Base-by-base conservation (phyloP, 1,140 invertebrate genomes). In the Vanessa tameamea region DNA sequence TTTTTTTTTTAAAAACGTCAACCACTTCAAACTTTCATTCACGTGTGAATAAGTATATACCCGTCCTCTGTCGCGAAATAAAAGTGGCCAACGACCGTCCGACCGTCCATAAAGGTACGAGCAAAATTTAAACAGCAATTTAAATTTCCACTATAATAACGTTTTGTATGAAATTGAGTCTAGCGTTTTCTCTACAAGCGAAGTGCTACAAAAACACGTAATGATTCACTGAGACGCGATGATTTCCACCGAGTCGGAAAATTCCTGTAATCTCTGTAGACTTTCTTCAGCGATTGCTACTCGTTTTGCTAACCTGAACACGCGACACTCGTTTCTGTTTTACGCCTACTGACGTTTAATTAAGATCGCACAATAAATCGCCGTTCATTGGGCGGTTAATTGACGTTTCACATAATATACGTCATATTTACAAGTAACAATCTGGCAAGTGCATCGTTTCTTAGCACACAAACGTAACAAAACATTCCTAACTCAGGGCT, bases 171-270 rank as follows among this genome's bases (percentile, higher is more conserved):
- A 74, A 76, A 66, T 78, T 55, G 57, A 75, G 69, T 65, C 53
- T 16, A 79, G 72, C 78, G 78, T 89, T 91, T 91, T 91, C 89
- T 85, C 89, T 80, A 70, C 69, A 64, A 78, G 65, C 73, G 57
- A 71, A 61, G 78, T 57, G 55, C 53, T 48, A 70, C 76, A 84
- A 90, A 89, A 90, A 89, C 69, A 88, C 73, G 78, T 86, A 87
- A 89, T 89, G 87, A 92, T 90, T 87, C 85, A 87, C 75, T 69
- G 81, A 84, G 87, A 84, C 84, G 87, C 87, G 85, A 88, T 89
- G 82, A 82, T 88, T 91, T 86, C 83, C 88, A 91, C 76, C 88
- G 82, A 87, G 78, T 87, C 85, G 90, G 90, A 92, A 92, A 92
- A 92, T 92, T 92, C 89, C 89, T 92, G 86, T 91, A 87, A 91